phyloP scores from a whole-genome alignment of 2,113 vertebrate genomes.

The Podocnemis expansa region DNA sequence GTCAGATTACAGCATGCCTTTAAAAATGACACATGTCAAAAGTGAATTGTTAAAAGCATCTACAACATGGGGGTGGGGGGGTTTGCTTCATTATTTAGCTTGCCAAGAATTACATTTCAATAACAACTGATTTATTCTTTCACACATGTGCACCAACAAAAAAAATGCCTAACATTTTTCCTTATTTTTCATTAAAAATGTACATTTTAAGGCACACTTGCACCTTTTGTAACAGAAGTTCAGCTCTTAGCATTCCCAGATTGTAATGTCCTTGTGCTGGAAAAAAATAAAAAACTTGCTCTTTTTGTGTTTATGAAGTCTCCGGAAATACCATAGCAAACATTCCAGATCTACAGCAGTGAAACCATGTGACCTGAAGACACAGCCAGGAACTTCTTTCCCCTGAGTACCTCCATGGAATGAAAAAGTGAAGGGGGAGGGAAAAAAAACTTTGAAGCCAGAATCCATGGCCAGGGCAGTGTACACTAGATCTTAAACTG shows the following conservation, averaged over 20 bases:
- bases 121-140: background rate
- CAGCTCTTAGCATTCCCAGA: background rate
- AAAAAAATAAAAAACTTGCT: background rate
- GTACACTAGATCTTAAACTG: background rate
- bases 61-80: background rate
- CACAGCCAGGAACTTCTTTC: slow-evolving; percentile 77
- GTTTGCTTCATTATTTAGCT: background rate
- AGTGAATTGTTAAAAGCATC: slow-evolving; percentile 21
- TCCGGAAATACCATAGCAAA: slow-evolving; percentile 86
- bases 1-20: slow-evolving; percentile 65
- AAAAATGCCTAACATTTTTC: background rate
- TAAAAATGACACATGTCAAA: slow-evolving; percentile 57
- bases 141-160: background rate
- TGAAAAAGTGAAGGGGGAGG: background rate
- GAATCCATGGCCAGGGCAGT: background rate
- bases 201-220: background rate
- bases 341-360: slow-evolving; percentile 78
- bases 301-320: slow-evolving; percentile 76
- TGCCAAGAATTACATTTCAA: background rate
- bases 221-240: background rate
- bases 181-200: background rate
- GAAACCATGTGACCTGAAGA: slow-evolving; percentile 74
- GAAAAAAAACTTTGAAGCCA: slow-evolving; percentile 17
- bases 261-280: background rate
- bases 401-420: slow-evolving; percentile 74